Base-by-base conservation (phyloP, 1,140 invertebrate genomes). In the Leptestheria dahalacensis region DNA sequence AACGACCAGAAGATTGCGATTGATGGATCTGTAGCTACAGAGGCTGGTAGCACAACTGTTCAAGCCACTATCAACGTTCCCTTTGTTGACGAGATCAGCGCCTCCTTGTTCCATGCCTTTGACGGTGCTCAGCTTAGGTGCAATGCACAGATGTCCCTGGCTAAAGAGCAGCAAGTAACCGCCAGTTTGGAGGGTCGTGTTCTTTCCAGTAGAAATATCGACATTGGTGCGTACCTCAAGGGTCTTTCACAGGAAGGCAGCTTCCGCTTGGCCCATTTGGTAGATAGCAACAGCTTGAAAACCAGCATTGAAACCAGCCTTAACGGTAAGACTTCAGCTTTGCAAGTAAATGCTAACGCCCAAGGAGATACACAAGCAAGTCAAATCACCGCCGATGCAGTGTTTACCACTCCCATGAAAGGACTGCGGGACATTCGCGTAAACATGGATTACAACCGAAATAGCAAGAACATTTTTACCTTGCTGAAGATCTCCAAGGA, bases 1-100 rank as follows among this genome's bases (percentile, higher is more conserved):
- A 60, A 60, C 26, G 61, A 57, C 15, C 46, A 59, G 57, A 61
- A 62, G 25, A 10, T 52, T 20, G 18, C 41, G 1, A n/a, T 49
- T 11, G 33, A 25, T 6, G 46, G 28, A 0, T 26, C 15, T 3
- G 26, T 47, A 12, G 23, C 25, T 26, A 12, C 26, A 24, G 60
- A n/a, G 2, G 48, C 49, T 46, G 12, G 48, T 9, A 50, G 25
- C 33, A 24, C 41, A 15, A 12, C 47, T 2, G 58, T 11, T 1
- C 25, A 59, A 6, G 25, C 52, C 15, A 1, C 11, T 2, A 9
- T 62, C 4, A 52, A 25, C 41, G 25, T 26, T n/a, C 57, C 61
- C 33, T 33, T 59, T n/a, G 46, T 52, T 47, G 20, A 59, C 29
- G 50, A 64, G 11, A 48, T 61, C 47, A 21, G 9, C 11, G 26